Evolutionary conservation across 2,888 invertebrate species (phyloP).

Genomic region (Cataglyphis livida): DNA sequence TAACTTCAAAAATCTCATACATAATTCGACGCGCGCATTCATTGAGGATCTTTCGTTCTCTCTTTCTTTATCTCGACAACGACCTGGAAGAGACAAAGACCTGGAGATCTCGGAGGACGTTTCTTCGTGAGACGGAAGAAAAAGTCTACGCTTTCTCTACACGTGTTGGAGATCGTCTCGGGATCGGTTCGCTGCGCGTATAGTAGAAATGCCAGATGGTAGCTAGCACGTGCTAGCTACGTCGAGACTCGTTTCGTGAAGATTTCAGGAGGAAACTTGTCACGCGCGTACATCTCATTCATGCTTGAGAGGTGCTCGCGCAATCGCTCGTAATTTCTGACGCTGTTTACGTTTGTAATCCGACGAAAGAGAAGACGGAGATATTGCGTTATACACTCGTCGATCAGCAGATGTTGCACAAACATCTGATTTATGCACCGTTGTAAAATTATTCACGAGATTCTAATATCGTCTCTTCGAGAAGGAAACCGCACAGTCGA

Average conservation of each 20-base stretch:
- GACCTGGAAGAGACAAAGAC: neutral
- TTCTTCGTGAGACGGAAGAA: constrained; percentile 20
- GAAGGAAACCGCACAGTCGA: neutral
- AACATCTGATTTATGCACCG: constrained; percentile 18
- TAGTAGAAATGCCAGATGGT: constrained; percentile 39
- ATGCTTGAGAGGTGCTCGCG: constrained; percentile 34
- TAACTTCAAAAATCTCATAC: neutral
- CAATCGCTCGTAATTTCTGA: constrained; percentile 26
- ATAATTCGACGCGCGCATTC: constrained; percentile 9
- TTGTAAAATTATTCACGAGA: constrained; percentile 1
- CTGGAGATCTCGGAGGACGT: neutral
- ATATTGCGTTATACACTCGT: neutral
- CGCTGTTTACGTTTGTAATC: constrained; percentile 19
- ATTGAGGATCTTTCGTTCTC: neutral
- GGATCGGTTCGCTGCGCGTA: neutral
- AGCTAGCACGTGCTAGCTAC: constrained; percentile 34
- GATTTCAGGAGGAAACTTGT: constrained; percentile 18
- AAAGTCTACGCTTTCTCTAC: constrained; percentile 35
- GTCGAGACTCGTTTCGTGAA: neutral
- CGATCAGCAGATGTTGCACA: constrained; percentile 11
- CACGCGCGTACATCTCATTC: constrained; percentile 24
- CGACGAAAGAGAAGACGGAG: neutral
- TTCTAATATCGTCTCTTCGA: neutral
- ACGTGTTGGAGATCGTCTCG: constrained; percentile 21
- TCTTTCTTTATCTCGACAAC: neutral